A percentile compares a stretch with the other conserved stretches of the same genome.
phyloP scores from a whole-genome alignment of 2,888 invertebrate genomes.

The Phorcus lineatus region DNA sequence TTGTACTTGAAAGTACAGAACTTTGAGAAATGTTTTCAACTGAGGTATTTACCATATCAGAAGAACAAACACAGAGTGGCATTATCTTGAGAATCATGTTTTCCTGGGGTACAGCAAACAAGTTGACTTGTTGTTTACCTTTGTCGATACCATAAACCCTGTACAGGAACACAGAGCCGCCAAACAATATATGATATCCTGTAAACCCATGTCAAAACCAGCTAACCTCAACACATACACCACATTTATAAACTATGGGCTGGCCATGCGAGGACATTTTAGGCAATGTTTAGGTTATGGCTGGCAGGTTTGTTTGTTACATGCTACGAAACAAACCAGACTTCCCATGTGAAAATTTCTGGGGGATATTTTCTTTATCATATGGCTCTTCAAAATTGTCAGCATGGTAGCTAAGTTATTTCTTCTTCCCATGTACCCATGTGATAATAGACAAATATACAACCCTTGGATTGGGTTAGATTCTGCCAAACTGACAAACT shows the following conservation, averaged over 20 bases:
- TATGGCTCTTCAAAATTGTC: too few species aligned
- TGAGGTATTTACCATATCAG: background rate
- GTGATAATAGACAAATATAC: too few species aligned
- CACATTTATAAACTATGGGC: background rate
- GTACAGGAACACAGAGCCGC: slow-evolving; percentile 9
- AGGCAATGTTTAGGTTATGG: slow-evolving; percentile 7
- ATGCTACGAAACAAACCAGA: background rate
- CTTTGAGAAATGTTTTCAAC: background rate
- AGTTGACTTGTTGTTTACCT: slow-evolving; percentile 12
- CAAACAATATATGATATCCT: slow-evolving; percentile 23
- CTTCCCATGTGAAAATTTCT: slow-evolving; percentile 2
- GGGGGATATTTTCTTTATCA: background rate
- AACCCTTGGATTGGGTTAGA: too few species aligned
- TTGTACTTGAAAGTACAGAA: background rate
- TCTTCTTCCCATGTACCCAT: too few species aligned
- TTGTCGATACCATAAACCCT: slow-evolving; percentile 1
- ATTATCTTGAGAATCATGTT: slow-evolving; percentile 21
- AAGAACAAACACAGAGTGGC: background rate
- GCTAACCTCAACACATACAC: slow-evolving; percentile 6
- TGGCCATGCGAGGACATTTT: background rate
- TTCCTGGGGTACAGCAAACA: slow-evolving; percentile 3
- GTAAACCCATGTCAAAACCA: slow-evolving; percentile 18
- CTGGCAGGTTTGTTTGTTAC: slow-evolving; percentile 13
- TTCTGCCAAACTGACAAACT: too few species aligned
- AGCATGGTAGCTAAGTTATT: too few species aligned